Percentiles rank a stretch among this genome's conserved stretches.
Conservation (phyloP, 2,888 invertebrate species). For the Apamea anceps region DNA sequence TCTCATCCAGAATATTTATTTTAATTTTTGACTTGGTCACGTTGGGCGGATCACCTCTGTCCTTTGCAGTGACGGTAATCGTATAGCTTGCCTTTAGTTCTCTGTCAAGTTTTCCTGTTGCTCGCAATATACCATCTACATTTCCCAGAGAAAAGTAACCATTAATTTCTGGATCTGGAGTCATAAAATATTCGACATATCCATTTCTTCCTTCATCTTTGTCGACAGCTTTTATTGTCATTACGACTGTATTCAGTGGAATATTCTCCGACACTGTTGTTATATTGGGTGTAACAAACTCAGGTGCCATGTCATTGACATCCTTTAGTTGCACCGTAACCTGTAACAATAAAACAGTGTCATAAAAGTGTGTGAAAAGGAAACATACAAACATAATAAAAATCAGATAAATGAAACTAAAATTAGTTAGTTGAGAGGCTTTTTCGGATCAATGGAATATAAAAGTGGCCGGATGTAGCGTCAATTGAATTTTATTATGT, state of each 20-base stretch:
- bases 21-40: conserved; percentile 92
- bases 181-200: conserved; percentile 96
- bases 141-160: conserved; percentile 95
- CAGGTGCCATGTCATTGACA: conserved; percentile 97
- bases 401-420: conserved; percentile 50
- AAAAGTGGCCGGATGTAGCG: conserved; percentile 38
- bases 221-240: conserved; percentile 97
- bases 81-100: conserved; percentile 94
- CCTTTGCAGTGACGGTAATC: conserved; percentile 95
- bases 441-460: conserved; percentile 51
- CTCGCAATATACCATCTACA: conserved; percentile 96
- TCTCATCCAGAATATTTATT: conserved; percentile 95
- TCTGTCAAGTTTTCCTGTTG: conserved; percentile 96
- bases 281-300: conserved; percentile 94
- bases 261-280: conserved; percentile 96
- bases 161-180: conserved; percentile 91
- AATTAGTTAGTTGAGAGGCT: conserved; percentile 27
- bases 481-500: conserved; percentile 51
- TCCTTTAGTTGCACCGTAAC: conserved; percentile 96
- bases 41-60: conserved; percentile 96
- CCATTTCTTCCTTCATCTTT: conserved; percentile 97
- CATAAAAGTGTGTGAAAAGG: conserved; percentile 58
- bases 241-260: conserved; percentile 95
- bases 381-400: conserved; percentile 56
- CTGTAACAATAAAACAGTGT: conserved; percentile 86